Evolutionary conservation across 2,888 invertebrate genomes (phyloP).

Genomic region (Andricus quercusramuli): DNA sequence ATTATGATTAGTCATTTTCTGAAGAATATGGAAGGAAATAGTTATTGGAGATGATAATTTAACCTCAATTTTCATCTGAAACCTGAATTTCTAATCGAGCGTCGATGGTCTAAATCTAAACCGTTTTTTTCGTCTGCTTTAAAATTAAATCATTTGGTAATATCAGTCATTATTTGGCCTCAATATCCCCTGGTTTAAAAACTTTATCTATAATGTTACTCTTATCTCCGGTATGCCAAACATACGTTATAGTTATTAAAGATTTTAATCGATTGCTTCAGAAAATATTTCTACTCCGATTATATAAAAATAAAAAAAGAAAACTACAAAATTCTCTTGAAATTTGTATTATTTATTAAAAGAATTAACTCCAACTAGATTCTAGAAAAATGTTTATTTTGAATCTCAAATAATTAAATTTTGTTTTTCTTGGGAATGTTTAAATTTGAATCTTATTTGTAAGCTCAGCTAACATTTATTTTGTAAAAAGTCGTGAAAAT

Average conservation of each 20-base stretch:
- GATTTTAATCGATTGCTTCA: no score
- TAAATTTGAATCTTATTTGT: no score
- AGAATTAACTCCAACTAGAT: no score
- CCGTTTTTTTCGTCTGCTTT: background rate
- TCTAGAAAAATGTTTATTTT: no score
- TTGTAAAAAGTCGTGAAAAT: no score
- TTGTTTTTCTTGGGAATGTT: no score
- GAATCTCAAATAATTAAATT: no score
- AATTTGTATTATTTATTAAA: no score
- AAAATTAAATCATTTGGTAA: background rate
- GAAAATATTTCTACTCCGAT: no score
- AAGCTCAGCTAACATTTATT: no score
- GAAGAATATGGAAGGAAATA: background rate
- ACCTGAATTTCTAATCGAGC: conserved; percentile 4
- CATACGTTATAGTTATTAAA: background rate
- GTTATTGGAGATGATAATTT: conserved; percentile 43
- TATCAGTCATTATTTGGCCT: background rate
- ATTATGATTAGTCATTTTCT: conserved; percentile 45
- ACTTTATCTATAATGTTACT: background rate
- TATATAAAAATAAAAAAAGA: no score
- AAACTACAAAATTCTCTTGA: no score
- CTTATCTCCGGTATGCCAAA: background rate
- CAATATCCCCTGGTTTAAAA: background rate
- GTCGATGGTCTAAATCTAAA: background rate
- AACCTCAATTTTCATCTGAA: background rate